Evolutionary conservation across 1,140 invertebrate genomes (phyloP).

Genomic region (Potamilus streckersoni): DNA sequence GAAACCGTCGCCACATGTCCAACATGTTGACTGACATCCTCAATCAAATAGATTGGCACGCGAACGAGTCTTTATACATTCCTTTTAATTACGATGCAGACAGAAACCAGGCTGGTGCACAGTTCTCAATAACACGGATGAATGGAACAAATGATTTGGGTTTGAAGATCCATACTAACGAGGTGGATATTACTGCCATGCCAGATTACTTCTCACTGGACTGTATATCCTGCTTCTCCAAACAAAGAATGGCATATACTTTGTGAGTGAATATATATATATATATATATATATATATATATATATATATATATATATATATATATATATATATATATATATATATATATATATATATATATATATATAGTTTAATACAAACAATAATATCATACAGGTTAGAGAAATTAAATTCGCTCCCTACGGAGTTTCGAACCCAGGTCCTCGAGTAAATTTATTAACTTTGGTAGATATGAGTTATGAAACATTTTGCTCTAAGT

Average conservation of each 20-base stretch:
- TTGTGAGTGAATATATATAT: too few species aligned
- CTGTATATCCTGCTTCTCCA: slow-evolving; percentile 1
- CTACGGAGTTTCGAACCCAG: too few species aligned
- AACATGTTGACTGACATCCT: slow-evolving; percentile 10
- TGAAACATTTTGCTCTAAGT: too few species aligned
- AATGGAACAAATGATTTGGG: slow-evolving; percentile 1
- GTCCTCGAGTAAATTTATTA: too few species aligned
- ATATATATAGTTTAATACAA: too few species aligned
- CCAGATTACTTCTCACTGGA: not conserved
- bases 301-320: too few species aligned
- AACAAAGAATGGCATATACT: not conserved
- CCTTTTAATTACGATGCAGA: slow-evolving; percentile 1
- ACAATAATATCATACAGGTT: too few species aligned
- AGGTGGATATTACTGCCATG: not conserved
- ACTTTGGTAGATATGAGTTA: too few species aligned
- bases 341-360: too few species aligned
- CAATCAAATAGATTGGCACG: slow-evolving; percentile 11
- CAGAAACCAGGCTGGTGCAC: not conserved
- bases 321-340: too few species aligned
- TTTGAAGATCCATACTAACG: not conserved
- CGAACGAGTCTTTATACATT: slow-evolving; percentile 1
- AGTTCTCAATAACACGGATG: not conserved
- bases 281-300: too few species aligned
- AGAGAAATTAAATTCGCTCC: too few species aligned
- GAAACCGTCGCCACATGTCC: slow-evolving; percentile 11